Conservation (phyloP, 2,113 vertebrate species). For the Lichenostomus cassidix region DNA sequence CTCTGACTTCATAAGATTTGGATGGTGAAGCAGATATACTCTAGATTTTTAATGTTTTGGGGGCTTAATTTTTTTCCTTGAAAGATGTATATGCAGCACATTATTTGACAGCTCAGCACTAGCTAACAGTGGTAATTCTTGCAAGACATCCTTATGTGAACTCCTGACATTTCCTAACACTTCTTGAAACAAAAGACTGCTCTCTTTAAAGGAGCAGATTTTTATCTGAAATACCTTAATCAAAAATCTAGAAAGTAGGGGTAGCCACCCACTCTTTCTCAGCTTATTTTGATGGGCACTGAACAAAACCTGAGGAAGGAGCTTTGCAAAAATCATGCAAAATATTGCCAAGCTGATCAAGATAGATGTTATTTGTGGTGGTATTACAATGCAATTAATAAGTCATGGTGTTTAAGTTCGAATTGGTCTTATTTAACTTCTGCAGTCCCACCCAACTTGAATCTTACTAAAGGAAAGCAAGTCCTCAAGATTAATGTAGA, state of each 20-base stretch:
- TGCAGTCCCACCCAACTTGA: neutral
- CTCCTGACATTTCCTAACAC: neutral
- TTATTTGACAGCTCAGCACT: neutral
- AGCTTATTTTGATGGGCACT: neutral
- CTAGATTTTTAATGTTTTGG: neutral
- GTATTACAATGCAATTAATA: neutral
- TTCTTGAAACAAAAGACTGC: neutral
- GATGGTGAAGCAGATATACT: neutral
- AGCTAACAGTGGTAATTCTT: neutral
- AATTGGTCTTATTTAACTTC: neutral
- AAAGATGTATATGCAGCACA: neutral
- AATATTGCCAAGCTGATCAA: neutral
- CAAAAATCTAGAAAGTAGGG: neutral
- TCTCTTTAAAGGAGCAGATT: neutral
- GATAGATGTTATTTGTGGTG: neutral
- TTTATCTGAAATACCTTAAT: neutral
- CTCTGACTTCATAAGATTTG: neutral
- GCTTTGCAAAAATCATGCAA: neutral
- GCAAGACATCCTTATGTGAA: neutral
- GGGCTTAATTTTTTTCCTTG: neutral
- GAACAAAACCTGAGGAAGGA: neutral
- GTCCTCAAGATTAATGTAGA: neutral
- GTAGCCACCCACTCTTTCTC: neutral
- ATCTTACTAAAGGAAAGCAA: neutral
- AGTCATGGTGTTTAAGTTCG: neutral